phyloP scores from a whole-genome alignment of 2,113 vertebrate genomes.

The Pterocles gutturalis region DNA sequence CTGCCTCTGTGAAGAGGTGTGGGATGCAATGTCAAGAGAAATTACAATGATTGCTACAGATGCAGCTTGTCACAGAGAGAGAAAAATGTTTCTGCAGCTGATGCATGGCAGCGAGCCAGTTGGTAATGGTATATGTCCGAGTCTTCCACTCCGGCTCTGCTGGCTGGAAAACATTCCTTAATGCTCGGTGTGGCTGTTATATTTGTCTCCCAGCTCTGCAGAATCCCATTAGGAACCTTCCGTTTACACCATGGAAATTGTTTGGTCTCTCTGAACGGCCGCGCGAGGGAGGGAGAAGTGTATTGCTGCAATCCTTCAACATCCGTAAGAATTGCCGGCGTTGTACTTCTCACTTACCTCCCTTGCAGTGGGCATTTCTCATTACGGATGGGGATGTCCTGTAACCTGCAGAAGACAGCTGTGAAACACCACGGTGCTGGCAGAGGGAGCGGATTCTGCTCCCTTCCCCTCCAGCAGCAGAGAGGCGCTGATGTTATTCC shows the following conservation, averaged over 20 bases:
- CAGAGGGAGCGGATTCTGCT: background rate
- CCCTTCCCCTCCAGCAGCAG: background rate
- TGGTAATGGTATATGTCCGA: constrained; percentile 49
- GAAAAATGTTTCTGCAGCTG: constrained; percentile 13
- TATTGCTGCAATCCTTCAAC: constrained; percentile 51
- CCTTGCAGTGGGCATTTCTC: background rate
- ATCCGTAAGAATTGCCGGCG: background rate
- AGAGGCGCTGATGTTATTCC: accelerated
- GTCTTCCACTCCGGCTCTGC: constrained; percentile 27
- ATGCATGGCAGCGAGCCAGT: constrained; percentile 31
- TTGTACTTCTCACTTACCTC: constrained; percentile 10
- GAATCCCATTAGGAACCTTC: constrained; percentile 59
- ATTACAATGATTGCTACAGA: constrained; percentile 55
- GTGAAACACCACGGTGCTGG: background rate
- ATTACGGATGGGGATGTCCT: background rate
- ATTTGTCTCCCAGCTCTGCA: constrained; percentile 63
- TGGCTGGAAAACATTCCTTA: constrained; percentile 47
- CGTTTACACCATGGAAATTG: constrained; percentile 8
- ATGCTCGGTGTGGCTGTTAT: background rate
- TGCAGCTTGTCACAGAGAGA: constrained; percentile 42
- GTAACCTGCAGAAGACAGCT: background rate
- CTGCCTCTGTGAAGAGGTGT: constrained; percentile 5
- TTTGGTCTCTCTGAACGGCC: background rate
- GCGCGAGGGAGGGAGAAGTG: background rate
- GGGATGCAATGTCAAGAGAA: constrained; percentile 43